phyloP scores from a whole-genome alignment of 2,888 invertebrate genomes.

The Pristionchus exspectatus region DNA sequence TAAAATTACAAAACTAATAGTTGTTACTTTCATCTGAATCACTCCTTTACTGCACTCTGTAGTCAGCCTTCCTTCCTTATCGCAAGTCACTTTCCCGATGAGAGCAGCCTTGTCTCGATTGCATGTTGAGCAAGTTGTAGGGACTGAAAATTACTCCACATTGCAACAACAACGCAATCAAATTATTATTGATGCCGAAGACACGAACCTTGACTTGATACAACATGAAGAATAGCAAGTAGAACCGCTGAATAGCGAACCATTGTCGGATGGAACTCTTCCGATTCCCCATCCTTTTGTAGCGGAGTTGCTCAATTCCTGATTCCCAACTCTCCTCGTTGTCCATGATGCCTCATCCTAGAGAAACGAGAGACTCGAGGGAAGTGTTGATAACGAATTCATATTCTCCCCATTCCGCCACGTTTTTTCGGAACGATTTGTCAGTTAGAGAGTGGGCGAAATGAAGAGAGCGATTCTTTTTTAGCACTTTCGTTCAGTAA shows the following conservation, averaged over 20 bases:
- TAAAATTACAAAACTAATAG: not conserved
- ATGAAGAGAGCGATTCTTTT: too few relatives aligned
- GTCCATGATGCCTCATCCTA: too few relatives aligned
- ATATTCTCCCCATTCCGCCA: too few relatives aligned
- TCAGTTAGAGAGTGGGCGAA: too few relatives aligned
- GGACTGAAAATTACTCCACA: not conserved
- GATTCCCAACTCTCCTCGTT: too few relatives aligned
- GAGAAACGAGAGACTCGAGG: too few relatives aligned
- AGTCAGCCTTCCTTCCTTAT: not conserved
- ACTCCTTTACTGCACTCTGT: not conserved
- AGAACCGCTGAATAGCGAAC: not conserved
- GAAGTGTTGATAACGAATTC: too few relatives aligned
- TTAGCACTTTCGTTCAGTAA: too few relatives aligned
- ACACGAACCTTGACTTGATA: not conserved
- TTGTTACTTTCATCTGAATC: not conserved
- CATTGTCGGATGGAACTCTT: not conserved
- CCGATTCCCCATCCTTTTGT: not conserved
- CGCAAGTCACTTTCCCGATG: not conserved
- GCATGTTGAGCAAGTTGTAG: not conserved
- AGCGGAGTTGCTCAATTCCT: not conserved
- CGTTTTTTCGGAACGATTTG: too few relatives aligned
- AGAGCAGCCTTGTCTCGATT: not conserved
- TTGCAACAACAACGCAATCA: too few relatives aligned
- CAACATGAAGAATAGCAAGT: not conserved
- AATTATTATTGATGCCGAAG: too few relatives aligned